Evolutionary conservation across 2,888 invertebrate species (phyloP).

Genomic region (Agrotis clavis): DNA sequence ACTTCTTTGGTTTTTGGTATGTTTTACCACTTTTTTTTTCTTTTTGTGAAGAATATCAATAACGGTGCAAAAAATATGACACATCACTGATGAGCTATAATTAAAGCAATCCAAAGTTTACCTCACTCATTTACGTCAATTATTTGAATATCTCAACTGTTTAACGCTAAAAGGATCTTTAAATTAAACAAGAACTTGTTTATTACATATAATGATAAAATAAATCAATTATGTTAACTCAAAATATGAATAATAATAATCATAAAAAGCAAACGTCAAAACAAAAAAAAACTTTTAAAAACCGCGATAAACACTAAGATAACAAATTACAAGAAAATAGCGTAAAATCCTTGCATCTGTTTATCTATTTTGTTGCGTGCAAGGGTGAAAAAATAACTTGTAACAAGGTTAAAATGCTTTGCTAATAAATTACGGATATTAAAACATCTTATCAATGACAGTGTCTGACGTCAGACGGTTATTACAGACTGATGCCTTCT

Average conservation of each 20-base stretch:
- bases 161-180: conserved; percentile 1
- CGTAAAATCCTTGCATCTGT: conserved; percentile 18
- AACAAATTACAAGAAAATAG: conserved; percentile 14
- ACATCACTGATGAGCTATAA: background rate
- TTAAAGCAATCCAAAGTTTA: background rate
- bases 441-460: conserved; percentile 22
- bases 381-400: conserved; percentile 46
- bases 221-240: background rate
- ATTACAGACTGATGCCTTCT: conserved; percentile 30
- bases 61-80: background rate
- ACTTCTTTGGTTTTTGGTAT: conserved; percentile 22
- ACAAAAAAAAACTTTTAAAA: conserved; percentile 22
- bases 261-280: background rate
- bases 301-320: conserved; percentile 5
- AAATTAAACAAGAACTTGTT: conserved; percentile 12
- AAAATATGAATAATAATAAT: conserved; percentile 10
- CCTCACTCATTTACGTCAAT: background rate
- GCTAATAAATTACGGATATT: conserved; percentile 60
- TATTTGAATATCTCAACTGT: conserved; percentile 3
- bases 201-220: background rate
- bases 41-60: background rate
- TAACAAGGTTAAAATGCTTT: conserved; percentile 58
- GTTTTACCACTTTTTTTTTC: background rate
- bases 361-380: conserved; percentile 48
- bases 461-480: conserved; percentile 38